Evolutionary conservation across 2,888 invertebrate species (phyloP).

Genomic region (Lagria hirta): DNA sequence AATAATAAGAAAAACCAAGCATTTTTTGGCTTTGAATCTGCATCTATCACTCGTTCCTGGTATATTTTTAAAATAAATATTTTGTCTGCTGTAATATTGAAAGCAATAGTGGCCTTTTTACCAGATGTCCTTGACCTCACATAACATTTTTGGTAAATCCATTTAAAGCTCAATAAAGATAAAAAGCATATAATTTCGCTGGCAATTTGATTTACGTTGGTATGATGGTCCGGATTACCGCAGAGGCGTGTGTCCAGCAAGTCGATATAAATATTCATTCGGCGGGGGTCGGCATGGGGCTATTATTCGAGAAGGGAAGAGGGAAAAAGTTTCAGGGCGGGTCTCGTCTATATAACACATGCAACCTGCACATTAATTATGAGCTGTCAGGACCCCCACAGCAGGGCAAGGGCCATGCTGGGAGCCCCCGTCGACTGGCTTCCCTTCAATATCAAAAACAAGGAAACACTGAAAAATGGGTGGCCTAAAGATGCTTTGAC

Average conservation of each 20-base stretch:
- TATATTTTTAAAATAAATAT: too few relatives aligned
- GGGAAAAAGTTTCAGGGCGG: conserved; percentile 43
- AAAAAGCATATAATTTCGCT: too few relatives aligned
- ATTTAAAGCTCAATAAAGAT: too few relatives aligned
- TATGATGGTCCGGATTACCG: conserved; percentile 25
- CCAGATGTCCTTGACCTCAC: too few relatives aligned
- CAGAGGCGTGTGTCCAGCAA: conserved; percentile 32
- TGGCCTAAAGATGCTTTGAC: conserved; percentile 38
- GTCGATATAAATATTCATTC: conserved; percentile 37
- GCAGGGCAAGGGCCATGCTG: conserved; percentile 41
- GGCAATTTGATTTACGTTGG: conserved; percentile 19
- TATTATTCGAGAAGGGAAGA: conserved; percentile 26
- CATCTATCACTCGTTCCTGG: too few relatives aligned
- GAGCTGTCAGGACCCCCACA: conserved; percentile 44
- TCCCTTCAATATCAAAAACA: conserved; percentile 39
- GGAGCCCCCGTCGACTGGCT: conserved; percentile 38
- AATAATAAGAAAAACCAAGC: too few relatives aligned
- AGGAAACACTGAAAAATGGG: conserved; percentile 47
- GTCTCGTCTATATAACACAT: conserved; percentile 43
- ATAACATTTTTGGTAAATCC: too few relatives aligned
- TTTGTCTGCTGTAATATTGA: too few relatives aligned
- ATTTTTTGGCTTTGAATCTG: too few relatives aligned
- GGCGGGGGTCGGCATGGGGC: conserved; percentile 21
- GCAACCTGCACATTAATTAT: conserved; percentile 52
- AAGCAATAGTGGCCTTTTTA: too few relatives aligned